Evolutionary conservation across 2,113 vertebrate species (phyloP).

Genomic region (Origma solitaria): DNA sequence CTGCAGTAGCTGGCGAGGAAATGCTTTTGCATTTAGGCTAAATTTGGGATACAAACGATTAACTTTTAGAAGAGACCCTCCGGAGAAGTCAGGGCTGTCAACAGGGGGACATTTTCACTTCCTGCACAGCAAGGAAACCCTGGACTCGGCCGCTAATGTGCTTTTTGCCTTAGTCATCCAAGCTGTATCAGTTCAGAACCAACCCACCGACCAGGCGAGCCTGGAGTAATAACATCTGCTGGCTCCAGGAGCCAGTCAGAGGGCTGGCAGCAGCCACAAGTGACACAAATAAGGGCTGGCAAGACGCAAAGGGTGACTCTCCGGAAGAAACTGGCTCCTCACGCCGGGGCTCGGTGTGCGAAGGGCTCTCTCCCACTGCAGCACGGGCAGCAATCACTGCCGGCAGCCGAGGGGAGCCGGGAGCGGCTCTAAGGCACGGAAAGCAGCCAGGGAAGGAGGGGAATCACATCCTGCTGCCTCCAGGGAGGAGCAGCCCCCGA

Average conservation of each 20-base stretch:
- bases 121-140: neutral
- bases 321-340: fast-evolving
- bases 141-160: neutral
- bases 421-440: neutral
- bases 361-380: neutral
- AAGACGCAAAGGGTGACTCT: neutral
- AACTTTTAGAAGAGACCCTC: neutral
- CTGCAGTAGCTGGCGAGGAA: neutral
- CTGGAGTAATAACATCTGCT: conserved; percentile 13
- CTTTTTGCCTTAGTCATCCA: conserved; percentile 64
- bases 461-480: neutral
- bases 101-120: neutral
- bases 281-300: neutral
- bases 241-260: neutral
- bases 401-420: neutral
- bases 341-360: neutral
- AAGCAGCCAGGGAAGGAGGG: neutral
- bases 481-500: neutral
- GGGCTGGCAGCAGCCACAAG: neutral
- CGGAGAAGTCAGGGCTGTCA: neutral
- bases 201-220: neutral
- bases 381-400: neutral
- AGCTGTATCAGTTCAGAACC: conserved; percentile 16
- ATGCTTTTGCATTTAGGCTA: neutral
- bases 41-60: neutral